Evolutionary conservation across 2,888 invertebrate genomes (phyloP).

Genomic region (Cyclophora albipunctata): DNA sequence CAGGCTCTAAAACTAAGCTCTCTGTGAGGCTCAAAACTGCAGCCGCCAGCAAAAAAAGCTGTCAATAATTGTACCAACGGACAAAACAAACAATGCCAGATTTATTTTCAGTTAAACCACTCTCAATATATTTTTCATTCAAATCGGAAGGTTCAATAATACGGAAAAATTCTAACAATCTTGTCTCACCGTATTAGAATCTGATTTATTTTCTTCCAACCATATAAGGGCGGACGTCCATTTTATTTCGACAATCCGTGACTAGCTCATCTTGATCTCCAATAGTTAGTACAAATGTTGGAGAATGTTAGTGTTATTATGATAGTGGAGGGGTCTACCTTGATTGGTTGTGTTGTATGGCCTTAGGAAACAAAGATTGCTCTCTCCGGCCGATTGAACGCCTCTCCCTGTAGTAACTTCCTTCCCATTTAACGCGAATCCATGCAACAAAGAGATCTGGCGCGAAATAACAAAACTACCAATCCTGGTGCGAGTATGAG

Average conservation of each 20-base stretch:
- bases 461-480: constrained; percentile 73
- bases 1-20: no score
- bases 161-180: constrained; percentile 61
- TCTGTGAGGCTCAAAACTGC: no score
- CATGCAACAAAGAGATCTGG: constrained; percentile 68
- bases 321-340: constrained; percentile 39
- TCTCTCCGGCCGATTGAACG: constrained; percentile 67
- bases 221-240: constrained; percentile 55
- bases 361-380: constrained; percentile 71
- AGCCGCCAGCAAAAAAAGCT: no score
- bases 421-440: constrained; percentile 71
- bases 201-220: constrained; percentile 64
- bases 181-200: constrained; percentile 63
- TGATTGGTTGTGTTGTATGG: constrained; percentile 50
- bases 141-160: constrained; percentile 52
- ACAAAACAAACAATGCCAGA: no score
- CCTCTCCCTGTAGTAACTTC: constrained; percentile 70
- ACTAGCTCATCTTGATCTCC: constrained; percentile 41
- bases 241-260: constrained; percentile 39
- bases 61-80: no score
- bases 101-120: no score
- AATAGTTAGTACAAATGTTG: constrained; percentile 9
- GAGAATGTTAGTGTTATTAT: constrained; percentile 7
- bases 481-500: constrained; percentile 42
- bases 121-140: no score